Percentiles rank a stretch among this genome's conserved stretches.
phyloP scores from a whole-genome alignment of 2,888 invertebrate genomes.

The Amphipoea lucens region DNA sequence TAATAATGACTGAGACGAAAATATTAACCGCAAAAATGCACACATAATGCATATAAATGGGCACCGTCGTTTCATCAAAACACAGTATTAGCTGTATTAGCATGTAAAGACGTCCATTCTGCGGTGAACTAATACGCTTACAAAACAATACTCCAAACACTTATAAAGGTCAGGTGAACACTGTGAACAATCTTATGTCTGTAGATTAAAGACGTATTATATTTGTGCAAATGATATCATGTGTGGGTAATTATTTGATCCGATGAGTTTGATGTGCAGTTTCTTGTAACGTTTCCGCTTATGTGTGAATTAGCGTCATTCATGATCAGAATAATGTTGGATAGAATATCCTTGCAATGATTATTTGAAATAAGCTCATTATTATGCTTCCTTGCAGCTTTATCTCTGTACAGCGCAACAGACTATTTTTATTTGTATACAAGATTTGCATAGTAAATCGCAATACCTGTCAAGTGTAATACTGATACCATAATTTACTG shows the following conservation, averaged over 20 bases:
- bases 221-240: slow-evolving; percentile 31
- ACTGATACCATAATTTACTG: background rate
- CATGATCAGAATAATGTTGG: background rate
- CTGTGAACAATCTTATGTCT: slow-evolving; percentile 20
- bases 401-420: background rate
- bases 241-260: slow-evolving; percentile 36
- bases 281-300: slow-evolving; percentile 28
- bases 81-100: background rate
- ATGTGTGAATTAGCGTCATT: slow-evolving; percentile 21
- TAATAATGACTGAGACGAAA: background rate
- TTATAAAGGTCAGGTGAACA: slow-evolving; percentile 23
- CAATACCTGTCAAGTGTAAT: background rate
- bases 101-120: slow-evolving; percentile 8
- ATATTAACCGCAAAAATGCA: background rate
- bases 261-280: slow-evolving; percentile 16
- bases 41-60: background rate
- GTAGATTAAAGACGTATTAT: slow-evolving; percentile 48
- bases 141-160: slow-evolving; percentile 38
- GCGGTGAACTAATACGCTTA: slow-evolving; percentile 7
- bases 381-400: background rate
- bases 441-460: slow-evolving; percentile 8
- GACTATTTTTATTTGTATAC: background rate
- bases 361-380: background rate
- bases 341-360: background rate
- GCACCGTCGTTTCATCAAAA: slow-evolving; percentile 1